Evolutionary conservation across 1,140 invertebrate species (phyloP).

Genomic region (Cydia fagiglandana): DNA sequence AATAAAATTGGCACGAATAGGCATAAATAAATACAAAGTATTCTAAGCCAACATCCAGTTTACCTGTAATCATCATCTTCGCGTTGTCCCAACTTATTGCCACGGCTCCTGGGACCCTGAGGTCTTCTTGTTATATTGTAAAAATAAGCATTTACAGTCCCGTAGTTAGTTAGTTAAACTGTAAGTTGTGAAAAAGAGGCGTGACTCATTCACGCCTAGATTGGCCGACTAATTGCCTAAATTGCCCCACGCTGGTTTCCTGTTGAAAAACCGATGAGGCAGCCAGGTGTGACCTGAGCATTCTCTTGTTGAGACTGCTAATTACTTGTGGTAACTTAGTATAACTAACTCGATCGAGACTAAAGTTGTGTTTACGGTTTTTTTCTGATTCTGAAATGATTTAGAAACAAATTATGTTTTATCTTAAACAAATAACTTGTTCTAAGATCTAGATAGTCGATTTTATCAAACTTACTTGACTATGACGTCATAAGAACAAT

Average conservation of each 20-base stretch:
- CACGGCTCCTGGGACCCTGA: too few species aligned
- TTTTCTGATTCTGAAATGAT: too few species aligned
- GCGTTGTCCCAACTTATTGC: too few species aligned
- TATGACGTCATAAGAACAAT: too few species aligned
- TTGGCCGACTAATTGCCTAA: not conserved
- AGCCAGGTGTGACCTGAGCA: not conserved
- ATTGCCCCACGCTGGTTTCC: not conserved
- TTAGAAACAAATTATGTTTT: too few species aligned
- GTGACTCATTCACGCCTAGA: not conserved
- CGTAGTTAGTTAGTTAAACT: not conserved
- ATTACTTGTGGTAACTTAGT: not conserved
- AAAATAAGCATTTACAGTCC: not conserved
- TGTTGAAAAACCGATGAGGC: slow-evolving; percentile 2
- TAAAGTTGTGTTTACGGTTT: too few species aligned
- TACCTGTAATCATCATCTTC: too few species aligned
- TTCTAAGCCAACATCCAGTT: not conserved
- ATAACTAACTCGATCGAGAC: not conserved
- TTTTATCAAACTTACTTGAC: too few species aligned
- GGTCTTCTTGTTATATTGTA: not conserved
- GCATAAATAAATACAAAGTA: not conserved
- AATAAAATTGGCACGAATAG: too few species aligned
- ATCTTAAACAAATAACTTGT: too few species aligned
- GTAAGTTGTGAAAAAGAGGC: not conserved
- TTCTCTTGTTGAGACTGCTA: not conserved
- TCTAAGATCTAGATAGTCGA: too few species aligned